Base-by-base conservation (phyloP, 2,113 vertebrate species). In the Tympanuchus pallidicinctus region DNA sequence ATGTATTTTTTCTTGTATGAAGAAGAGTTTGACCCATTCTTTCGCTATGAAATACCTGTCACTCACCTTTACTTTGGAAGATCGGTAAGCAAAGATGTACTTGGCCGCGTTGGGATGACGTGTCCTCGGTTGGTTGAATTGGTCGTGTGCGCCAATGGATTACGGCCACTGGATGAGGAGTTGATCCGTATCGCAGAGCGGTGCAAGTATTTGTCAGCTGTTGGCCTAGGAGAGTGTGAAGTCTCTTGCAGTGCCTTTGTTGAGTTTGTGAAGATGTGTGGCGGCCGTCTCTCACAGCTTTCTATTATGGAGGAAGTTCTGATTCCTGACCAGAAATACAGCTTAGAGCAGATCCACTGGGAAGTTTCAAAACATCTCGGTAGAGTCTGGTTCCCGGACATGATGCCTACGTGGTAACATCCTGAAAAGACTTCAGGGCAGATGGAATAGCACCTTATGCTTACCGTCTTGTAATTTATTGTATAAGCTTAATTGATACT, bases 1-100 rank as follows among this genome's bases (percentile, higher is more conserved):
- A 99, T 99, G 99, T 99, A 99, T 98, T 99, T 99, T 94, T 99
- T 99, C 96, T 97, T 99, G 88, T 99, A 99, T 0, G 99, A 99
- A 95, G 98, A 99, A 27, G 99, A 99, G 97, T 99, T 99, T 30
- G 98, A 98, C 91, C 99, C 98, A 0, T 99, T 99, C 97, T 99
- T 99, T 89, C 98, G 98, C 27, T 99, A 99, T 3, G 99, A 99
- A 97, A 98, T 98, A 70, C 99, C 99, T 0, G 98, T 99, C 91
- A 99, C 99, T 8, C 99, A 99, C 95, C 98, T 99, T 60, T 99
- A 99, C 97, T 99, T 99, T 3, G 99, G 99, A 11, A 98, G 99
- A 86, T 99, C 99, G 0, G 99, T 99, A 70, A 99, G 99, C 97
- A 99, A 99, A 96, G 99, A 99, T 32, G 99, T 99, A 5, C 96